Percentiles rank a stretch among this genome's conserved stretches.
Evolutionary conservation across 2,113 vertebrate species (phyloP).

Genomic region (Prietella phreatophila): DNA sequence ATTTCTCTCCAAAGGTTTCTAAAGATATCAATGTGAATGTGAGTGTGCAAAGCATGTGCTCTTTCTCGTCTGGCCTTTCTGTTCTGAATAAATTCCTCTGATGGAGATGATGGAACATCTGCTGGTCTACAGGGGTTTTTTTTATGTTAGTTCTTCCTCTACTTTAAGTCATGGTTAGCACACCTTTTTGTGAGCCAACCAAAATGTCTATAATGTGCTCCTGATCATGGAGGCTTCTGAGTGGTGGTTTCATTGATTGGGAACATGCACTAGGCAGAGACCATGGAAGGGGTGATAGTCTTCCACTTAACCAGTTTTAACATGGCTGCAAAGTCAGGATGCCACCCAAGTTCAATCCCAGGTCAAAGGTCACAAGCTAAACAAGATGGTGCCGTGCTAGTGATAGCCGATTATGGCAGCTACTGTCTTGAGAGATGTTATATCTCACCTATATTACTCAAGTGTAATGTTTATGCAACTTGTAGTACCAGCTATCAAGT

Average conservation of each 20-base stretch:
- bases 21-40: not conserved
- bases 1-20: not conserved
- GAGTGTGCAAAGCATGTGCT: not conserved
- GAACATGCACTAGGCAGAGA: not conserved
- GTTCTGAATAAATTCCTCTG: not conserved
- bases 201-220: not conserved
- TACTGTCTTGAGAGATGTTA: not conserved
- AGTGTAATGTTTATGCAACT: not conserved
- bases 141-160: not conserved
- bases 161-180: not conserved
- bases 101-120: not conserved
- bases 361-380: not conserved
- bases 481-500: not conserved
- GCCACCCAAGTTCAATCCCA: not conserved
- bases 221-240: not conserved
- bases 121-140: not conserved
- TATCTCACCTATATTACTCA: not conserved
- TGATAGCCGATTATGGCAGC: not conserved
- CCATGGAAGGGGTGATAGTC: not conserved
- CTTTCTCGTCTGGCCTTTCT: not conserved
- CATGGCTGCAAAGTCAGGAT: not conserved
- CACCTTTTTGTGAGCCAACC: not conserved
- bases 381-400: not conserved
- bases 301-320: not conserved
- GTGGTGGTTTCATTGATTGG: not conserved